phyloP scores from a whole-genome alignment of 2,113 vertebrate species.

The Xiphophorus couchianus region DNA sequence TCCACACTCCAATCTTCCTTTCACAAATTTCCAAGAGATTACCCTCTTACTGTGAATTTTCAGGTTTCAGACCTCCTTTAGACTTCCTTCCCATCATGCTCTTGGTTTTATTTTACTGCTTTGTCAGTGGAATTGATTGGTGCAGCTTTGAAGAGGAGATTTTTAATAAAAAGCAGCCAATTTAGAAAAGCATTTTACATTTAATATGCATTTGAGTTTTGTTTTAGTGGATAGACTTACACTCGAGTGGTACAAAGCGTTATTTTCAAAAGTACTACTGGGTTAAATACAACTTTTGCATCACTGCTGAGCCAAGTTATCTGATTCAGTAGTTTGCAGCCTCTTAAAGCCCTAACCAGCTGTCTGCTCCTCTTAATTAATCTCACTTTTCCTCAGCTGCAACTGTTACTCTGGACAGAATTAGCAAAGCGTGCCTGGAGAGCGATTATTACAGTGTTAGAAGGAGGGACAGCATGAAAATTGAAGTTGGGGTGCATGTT shows the following conservation, averaged over 20 bases:
- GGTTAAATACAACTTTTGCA: constrained; percentile 2
- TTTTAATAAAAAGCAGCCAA: background rate
- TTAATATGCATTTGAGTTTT: background rate
- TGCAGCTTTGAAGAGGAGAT: background rate
- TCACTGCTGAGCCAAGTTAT: constrained; percentile 11
- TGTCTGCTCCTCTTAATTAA: constrained; percentile 41
- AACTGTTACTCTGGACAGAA: constrained; percentile 21
- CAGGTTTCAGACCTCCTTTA: background rate
- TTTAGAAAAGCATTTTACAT: background rate
- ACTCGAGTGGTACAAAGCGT: background rate
- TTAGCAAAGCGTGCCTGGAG: background rate
- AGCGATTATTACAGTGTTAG: constrained; percentile 13
- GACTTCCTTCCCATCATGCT: background rate
- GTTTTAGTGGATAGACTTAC: background rate
- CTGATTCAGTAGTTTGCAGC: constrained; percentile 17
- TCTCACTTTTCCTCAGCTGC: constrained; percentile 31
- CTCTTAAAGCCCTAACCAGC: constrained; percentile 39
- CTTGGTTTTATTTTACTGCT: background rate
- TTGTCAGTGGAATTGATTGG: background rate
- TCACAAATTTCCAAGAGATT: background rate
- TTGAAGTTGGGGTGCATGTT: constrained; percentile 1
- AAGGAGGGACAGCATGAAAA: constrained; percentile 11
- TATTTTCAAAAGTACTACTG: background rate
- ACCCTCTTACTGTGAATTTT: background rate
- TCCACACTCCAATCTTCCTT: background rate